phyloP scores from a whole-genome alignment of 2,797 vertebrate genomes.

The Manis javanica region DNA sequence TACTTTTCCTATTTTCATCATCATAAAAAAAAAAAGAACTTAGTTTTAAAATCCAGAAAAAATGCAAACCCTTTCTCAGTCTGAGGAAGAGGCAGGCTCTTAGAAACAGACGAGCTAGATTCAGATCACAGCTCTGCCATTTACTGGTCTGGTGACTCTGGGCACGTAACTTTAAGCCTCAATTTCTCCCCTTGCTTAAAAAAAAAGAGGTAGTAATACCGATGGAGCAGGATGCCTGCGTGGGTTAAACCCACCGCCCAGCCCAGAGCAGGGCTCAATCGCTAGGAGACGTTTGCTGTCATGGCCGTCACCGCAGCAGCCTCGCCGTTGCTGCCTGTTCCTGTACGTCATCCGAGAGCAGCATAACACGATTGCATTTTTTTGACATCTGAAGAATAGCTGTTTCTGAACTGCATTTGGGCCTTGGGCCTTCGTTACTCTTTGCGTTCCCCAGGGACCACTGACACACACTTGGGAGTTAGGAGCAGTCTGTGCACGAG shows the following conservation, averaged over 20 bases:
- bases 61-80: background rate
- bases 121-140: conserved; percentile 10
- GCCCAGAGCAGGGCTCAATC: background rate
- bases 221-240: background rate
- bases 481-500: background rate
- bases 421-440: background rate
- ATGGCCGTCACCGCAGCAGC: background rate
- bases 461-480: background rate
- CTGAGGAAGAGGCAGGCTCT: background rate
- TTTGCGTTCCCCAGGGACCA: background rate
- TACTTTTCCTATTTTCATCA: background rate
- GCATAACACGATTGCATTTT: background rate
- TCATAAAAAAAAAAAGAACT: background rate
- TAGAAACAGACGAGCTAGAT: background rate
- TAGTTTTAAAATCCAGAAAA: background rate
- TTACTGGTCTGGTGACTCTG: background rate
- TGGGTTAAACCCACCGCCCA: background rate
- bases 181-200: background rate
- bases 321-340: background rate
- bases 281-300: no score
- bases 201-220: background rate
- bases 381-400: background rate
- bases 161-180: background rate
- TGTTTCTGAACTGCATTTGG: background rate
- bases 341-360: background rate